Base-by-base conservation (phyloP, 2,113 vertebrate species). In the Chloroceryle aenea region DNA sequence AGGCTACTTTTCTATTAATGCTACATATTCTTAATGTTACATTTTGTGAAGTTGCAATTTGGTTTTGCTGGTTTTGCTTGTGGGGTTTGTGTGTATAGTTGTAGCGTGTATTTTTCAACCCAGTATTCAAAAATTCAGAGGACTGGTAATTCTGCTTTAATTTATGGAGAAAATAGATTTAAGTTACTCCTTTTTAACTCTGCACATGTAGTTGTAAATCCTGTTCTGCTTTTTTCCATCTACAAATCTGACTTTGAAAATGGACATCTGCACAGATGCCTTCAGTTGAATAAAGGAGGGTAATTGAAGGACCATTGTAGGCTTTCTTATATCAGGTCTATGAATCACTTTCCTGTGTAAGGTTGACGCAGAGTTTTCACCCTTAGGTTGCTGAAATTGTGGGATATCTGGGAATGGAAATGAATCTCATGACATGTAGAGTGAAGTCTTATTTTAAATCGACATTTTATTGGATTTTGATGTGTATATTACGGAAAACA, bases 111-210 rank as follows among this genome's bases (percentile, higher is more conserved):
- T 42, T 93, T 87, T 80, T 59, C 1, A 0, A 52, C 7, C 2
- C 2, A 43, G 25, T 12, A 47, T 42, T 13, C 19, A 81, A 85
- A 14, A 78, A 2, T 15, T 50, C 26, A 15, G 7, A 71, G 11
- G 4, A 48, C 5, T 0, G 0, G 2, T 47, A 47, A 22, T 0
- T 19, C 50, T 2, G 10, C 26, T 73, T 85, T 75, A 40, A 68
- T 78, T 45, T 59, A 5, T 43, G 17, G 38, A 64, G 45, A 73
- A 89, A 78, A 52, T 36, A 58, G 9, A 19, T 69, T 64, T 38
- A 77, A 53, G 14, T 64, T 34, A 56, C 19, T 72, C 12, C 3
- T 75, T 67, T 81, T 82, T 34, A 61, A 32, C 18, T 76, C n/a
- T 86, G 45, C 14, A 69, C 83, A 79, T 53, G 14, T 23, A 43